A percentile compares a stretch with the other conserved stretches of the same genome.
phyloP scores from a whole-genome alignment of 2,113 vertebrate species.

The Odobenus rosmarus region DNA sequence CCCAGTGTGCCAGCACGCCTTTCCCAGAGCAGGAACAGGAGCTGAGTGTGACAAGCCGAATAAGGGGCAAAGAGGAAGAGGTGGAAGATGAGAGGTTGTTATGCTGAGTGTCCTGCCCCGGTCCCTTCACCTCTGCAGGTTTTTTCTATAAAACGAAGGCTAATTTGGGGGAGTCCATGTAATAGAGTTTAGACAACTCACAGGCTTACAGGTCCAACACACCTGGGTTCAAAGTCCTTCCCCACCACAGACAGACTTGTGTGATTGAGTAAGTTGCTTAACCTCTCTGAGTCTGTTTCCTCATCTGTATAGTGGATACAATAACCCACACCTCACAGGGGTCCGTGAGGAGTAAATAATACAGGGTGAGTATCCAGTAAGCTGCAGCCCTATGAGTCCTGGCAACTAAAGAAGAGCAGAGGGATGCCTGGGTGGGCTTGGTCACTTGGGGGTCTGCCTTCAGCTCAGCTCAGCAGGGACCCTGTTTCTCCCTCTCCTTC shows the following conservation, averaged over 20 bases:
- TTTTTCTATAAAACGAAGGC: background rate
- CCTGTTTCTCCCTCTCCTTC: too few species aligned
- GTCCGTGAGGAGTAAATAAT: background rate
- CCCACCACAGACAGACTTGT: too few species aligned
- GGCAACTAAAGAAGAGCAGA: background rate
- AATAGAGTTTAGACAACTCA: background rate
- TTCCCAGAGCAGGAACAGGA: background rate
- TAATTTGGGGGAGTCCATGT: accelerated
- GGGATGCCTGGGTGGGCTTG: too few species aligned
- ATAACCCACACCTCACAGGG: background rate
- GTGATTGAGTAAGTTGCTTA: background rate
- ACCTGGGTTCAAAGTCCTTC: background rate
- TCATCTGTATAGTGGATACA: background rate
- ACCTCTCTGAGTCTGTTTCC: background rate
- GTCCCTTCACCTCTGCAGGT: background rate
- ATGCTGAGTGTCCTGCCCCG: background rate
- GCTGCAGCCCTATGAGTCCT: background rate
- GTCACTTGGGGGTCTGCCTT: too few species aligned
- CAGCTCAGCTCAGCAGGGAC: too few species aligned
- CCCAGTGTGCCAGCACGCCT: accelerated
- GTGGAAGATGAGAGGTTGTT: background rate
- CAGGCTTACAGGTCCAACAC: background rate
- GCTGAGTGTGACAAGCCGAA: accelerated
- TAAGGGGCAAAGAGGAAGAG: too few species aligned
- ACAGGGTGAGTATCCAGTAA: background rate